Conservation (phyloP, 2,797 vertebrate genomes). For the Tadarida brasiliensis region DNA sequence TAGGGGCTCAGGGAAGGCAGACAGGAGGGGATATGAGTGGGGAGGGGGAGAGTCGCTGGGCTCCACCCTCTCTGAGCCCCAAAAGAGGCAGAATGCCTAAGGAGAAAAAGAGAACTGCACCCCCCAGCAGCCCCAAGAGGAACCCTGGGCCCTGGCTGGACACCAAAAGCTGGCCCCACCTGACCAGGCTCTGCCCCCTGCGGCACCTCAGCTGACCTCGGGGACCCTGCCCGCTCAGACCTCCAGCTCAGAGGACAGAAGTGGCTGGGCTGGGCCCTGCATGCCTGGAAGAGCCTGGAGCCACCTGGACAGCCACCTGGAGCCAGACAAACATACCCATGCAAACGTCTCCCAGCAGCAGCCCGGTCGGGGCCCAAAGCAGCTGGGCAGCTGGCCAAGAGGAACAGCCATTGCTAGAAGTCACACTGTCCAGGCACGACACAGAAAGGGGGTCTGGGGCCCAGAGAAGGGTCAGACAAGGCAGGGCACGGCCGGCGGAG, state of each 20-base stretch:
- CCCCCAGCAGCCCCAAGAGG: rapidly evolving
- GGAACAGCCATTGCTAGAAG: background rate
- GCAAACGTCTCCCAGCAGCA: rapidly evolving
- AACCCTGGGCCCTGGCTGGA: background rate
- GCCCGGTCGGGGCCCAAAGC: background rate
- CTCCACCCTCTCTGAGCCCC: background rate
- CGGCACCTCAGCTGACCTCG: background rate
- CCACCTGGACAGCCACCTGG: background rate
- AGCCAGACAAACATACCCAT: background rate
- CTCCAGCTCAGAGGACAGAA: background rate
- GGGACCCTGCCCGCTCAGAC: background rate
- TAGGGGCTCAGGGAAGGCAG: background rate
- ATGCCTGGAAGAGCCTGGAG: background rate
- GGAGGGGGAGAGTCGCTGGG: background rate
- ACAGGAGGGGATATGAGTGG: rapidly evolving
- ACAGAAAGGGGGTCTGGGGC: background rate
- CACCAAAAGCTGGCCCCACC: background rate
- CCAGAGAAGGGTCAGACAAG: background rate
- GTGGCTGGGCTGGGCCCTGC: rapidly evolving
- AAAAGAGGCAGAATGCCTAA: background rate
- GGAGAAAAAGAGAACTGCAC: background rate
- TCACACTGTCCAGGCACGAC: background rate
- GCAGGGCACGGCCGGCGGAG: rapidly evolving
- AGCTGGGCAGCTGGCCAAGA: rapidly evolving
- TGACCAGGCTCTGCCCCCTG: rapidly evolving